phyloP scores from a whole-genome alignment of 2,113 vertebrate genomes.

The Corythoichthys intestinalis region DNA sequence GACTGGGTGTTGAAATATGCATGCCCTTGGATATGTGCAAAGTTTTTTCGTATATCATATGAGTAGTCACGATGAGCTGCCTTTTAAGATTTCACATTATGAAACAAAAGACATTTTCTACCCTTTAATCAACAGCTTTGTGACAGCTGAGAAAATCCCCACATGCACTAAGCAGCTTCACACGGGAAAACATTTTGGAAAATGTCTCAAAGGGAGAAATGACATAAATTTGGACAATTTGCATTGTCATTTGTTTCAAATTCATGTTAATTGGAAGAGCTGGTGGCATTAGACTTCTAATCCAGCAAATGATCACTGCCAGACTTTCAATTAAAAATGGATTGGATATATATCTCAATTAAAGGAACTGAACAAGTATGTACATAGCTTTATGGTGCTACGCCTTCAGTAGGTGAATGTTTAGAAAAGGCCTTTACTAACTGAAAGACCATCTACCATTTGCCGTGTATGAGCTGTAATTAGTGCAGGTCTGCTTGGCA shows the following conservation, averaged over 20 bases:
- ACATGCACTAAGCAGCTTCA: constrained; percentile 14
- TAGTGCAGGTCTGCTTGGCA: constrained; percentile 34
- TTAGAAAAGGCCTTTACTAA: too few species aligned
- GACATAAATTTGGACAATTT: constrained; percentile 1
- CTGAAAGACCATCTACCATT: constrained; percentile 5
- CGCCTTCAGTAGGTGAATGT: too few species aligned
- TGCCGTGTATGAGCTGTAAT: constrained; percentile 26
- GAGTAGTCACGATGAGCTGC: constrained; percentile 48
- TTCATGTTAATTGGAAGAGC: too few species aligned
- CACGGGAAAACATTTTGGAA: constrained; percentile 19
- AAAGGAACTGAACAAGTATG: too few species aligned
- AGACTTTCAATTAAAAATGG: too few species aligned
- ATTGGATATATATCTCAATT: too few species aligned
- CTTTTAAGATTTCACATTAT: constrained; percentile 42
- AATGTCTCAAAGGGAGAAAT: background rate
- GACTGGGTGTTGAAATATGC: constrained; percentile 31
- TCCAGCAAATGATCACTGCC: too few species aligned
- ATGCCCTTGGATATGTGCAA: constrained; percentile 60
- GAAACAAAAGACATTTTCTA: constrained; percentile 49
- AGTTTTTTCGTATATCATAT: constrained; percentile 61
- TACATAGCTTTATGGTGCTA: too few species aligned
- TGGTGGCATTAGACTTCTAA: too few species aligned
- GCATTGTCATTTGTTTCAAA: background rate
- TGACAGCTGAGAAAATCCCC: constrained; percentile 37
- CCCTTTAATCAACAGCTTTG: constrained; percentile 53